Evolutionary conservation across 2,797 vertebrate species (phyloP).

Genomic region (Eidolon dupreanum): DNA sequence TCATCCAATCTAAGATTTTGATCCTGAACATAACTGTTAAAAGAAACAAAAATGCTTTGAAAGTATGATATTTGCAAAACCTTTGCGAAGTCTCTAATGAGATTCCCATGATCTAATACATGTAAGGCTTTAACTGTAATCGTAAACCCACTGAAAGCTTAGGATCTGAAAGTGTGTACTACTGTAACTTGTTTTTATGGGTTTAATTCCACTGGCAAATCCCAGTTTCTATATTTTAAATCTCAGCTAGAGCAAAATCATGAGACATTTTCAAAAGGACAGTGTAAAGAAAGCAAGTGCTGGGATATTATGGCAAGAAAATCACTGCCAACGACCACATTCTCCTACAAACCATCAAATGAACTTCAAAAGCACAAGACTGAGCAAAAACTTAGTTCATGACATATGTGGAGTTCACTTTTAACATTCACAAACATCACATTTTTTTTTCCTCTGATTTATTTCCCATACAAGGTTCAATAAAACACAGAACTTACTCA

Average conservation of each 20-base stretch:
- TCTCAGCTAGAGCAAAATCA: constrained; percentile 66
- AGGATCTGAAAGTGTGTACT: constrained; percentile 58
- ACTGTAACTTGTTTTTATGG: constrained; percentile 49
- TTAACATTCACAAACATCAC: not conserved
- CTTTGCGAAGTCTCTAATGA: constrained; percentile 64
- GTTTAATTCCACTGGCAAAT: constrained; percentile 69
- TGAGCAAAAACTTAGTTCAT: not conserved
- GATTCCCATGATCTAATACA: constrained; percentile 59
- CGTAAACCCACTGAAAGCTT: constrained; percentile 55
- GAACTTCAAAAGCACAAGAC: constrained; percentile 4
- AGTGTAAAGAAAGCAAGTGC: not conserved
- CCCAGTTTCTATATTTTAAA: constrained; percentile 69
- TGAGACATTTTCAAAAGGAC: not conserved
- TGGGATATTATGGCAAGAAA: not conserved
- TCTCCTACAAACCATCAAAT: not conserved
- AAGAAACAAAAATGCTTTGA: constrained; percentile 60
- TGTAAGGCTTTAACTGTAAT: constrained; percentile 50
- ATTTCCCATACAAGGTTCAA: constrained; percentile 23
- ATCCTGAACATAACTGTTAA: constrained; percentile 50
- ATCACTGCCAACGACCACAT: not conserved
- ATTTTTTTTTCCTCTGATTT: not conserved
- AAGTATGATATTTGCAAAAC: constrained; percentile 63
- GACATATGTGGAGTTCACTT: not conserved
- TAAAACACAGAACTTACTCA: constrained; percentile 44
- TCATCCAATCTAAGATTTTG: constrained; percentile 43